Conservation (phyloP, 1,140 invertebrate species). For the Atta texana region DNA sequence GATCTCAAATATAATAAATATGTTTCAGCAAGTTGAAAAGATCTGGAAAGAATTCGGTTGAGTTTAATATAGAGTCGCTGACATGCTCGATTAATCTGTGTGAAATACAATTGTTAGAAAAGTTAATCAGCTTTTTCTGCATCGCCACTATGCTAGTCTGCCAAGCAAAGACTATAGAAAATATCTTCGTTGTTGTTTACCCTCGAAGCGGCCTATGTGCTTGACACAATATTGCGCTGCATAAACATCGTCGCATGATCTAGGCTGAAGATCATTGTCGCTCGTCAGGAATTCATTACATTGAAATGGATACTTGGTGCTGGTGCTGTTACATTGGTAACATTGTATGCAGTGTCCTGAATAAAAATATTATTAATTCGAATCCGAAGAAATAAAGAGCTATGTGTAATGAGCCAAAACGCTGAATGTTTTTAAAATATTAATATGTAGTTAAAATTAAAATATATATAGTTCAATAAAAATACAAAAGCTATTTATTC, state of each 20-base stretch:
- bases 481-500: no score
- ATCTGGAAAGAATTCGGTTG: conserved; percentile 33
- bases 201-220: conserved; percentile 97
- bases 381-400: no score
- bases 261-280: conserved; percentile 89
- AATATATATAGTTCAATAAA: no score
- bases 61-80: not conserved
- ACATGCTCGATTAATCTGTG: not conserved
- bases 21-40: not conserved
- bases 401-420: no score
- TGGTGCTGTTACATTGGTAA: conserved; percentile 95
- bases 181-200: conserved; percentile 86
- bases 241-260: conserved; percentile 92
- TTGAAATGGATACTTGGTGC: conserved; percentile 92
- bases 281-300: conserved; percentile 94
- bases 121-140: not conserved
- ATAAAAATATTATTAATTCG: conserved; percentile 68
- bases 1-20: not conserved
- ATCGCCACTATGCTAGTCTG: not conserved
- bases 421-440: no score
- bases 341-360: conserved; percentile 91
- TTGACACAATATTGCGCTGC: conserved; percentile 96
- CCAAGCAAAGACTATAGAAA: not conserved
- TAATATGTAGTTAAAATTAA: no score
- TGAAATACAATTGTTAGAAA: not conserved